phyloP scores from a whole-genome alignment of 2,888 invertebrate species.

The Eupithecia dodoneata region DNA sequence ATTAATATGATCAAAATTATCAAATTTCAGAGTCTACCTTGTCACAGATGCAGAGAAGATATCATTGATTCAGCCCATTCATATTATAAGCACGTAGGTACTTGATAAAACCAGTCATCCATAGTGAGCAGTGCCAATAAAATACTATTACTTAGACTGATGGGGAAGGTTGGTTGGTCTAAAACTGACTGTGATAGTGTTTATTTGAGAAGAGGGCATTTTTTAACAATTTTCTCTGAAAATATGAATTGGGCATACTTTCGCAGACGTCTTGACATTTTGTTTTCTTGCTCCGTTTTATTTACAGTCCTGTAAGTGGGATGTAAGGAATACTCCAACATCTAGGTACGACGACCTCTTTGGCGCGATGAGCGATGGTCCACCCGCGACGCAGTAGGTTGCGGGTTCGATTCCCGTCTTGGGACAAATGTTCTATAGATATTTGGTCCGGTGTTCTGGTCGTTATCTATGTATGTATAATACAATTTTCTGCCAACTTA shows the following conservation, averaged over 20 bases:
- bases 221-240: background rate
- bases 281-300: background rate
- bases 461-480: too few relatives aligned
- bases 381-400: too few relatives aligned
- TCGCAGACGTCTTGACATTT: background rate
- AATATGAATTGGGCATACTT: background rate
- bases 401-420: too few relatives aligned
- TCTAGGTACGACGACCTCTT: too few relatives aligned
- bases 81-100: constrained; percentile 1
- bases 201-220: background rate
- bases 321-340: too few relatives aligned
- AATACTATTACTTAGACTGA: background rate
- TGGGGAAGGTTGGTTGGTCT: background rate
- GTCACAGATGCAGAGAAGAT: background rate
- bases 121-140: background rate
- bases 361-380: too few relatives aligned
- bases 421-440: too few relatives aligned
- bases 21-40: background rate
- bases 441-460: too few relatives aligned
- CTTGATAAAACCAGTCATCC: background rate
- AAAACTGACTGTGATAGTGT: background rate
- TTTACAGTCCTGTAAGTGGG: background rate
- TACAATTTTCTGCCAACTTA: too few relatives aligned
- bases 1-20: background rate
- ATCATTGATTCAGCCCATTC: background rate